Evolutionary conservation across 2,113 vertebrate species (phyloP).

Genomic region (Chauna torquata): DNA sequence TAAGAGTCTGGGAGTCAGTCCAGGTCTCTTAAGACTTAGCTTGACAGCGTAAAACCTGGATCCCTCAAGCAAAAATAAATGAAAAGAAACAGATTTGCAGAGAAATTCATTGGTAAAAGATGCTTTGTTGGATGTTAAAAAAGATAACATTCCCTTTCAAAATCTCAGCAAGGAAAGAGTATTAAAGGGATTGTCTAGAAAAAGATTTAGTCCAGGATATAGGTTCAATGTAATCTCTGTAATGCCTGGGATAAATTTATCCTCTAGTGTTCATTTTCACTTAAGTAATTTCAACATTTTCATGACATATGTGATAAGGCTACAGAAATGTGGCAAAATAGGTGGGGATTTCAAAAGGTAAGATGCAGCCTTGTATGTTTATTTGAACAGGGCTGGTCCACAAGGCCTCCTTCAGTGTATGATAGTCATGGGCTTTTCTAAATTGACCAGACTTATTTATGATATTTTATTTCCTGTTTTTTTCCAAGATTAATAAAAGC

Average conservation of each 20-base stretch:
- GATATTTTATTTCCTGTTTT: not conserved
- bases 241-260: not conserved
- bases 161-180: not conserved
- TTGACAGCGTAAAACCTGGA: not conserved
- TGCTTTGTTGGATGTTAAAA: not conserved
- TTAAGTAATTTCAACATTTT: not conserved
- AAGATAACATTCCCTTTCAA: not conserved
- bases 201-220: not conserved
- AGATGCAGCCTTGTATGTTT: not conserved
- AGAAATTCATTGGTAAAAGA: not conserved
- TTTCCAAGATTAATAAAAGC: not conserved
- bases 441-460: not conserved
- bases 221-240: not conserved
- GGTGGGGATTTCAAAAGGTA: not conserved
- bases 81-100: not conserved
- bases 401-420: not conserved
- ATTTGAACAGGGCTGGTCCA: not conserved
- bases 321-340: not conserved
- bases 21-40: not conserved
- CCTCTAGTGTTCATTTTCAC: not conserved
- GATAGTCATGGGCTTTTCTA: not conserved
- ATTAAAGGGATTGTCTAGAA: not conserved
- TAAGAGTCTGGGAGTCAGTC: not conserved
- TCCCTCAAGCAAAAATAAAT: not conserved
- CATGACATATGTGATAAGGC: not conserved